A percentile compares a stretch with the other conserved stretches of the same genome.
phyloP scores from a whole-genome alignment of 35 echinoderm and acorn worm species.

The Lytechinus variegatus region DNA sequence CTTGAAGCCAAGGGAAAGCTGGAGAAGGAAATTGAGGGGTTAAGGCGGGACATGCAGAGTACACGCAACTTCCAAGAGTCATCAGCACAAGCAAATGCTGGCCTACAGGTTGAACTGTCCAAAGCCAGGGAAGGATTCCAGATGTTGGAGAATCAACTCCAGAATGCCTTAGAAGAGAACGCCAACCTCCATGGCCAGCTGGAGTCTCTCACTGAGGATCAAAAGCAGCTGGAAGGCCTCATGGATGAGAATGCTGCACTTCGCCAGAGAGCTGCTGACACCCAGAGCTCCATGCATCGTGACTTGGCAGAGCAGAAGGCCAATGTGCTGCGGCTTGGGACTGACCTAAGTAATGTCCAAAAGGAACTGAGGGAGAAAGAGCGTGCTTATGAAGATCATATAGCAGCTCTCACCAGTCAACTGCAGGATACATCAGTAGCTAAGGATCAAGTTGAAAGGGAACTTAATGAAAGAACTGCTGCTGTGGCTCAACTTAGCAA shows the following conservation, averaged over 20 bases:
- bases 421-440: conserved; percentile 68
- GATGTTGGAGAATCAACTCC: conserved; percentile 69
- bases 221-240: conserved; percentile 64
- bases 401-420: conserved; percentile 56
- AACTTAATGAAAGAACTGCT: conserved; percentile 52
- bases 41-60: conserved; percentile 55
- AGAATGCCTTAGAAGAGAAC: conserved; percentile 77
- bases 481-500: conserved; percentile 63
- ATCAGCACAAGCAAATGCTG: conserved; percentile 32
- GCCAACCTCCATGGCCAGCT: conserved; percentile 92
- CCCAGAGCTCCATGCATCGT: conserved; percentile 75
- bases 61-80: conserved; percentile 29
- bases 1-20: conserved; percentile 50
- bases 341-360: conserved; percentile 74
- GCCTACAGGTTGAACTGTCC: conserved; percentile 58
- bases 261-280: conserved; percentile 77
- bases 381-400: conserved; percentile 60
- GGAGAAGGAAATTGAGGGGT: conserved; percentile 36
- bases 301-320: conserved; percentile 87
- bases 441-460: conserved; percentile 68
- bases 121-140: conserved; percentile 56
- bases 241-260: conserved; percentile 82
- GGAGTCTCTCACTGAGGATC: conserved; percentile 88
- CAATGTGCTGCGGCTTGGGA: conserved; percentile 62
- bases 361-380: conserved; percentile 89